A percentile compares a stretch with the other conserved stretches of the same genome.
These are phyloP conservation scores for Synergus umbraculus DNA, from an alignment of 2,888 invertebrate species.

Conservation along the genomic window DNA sequence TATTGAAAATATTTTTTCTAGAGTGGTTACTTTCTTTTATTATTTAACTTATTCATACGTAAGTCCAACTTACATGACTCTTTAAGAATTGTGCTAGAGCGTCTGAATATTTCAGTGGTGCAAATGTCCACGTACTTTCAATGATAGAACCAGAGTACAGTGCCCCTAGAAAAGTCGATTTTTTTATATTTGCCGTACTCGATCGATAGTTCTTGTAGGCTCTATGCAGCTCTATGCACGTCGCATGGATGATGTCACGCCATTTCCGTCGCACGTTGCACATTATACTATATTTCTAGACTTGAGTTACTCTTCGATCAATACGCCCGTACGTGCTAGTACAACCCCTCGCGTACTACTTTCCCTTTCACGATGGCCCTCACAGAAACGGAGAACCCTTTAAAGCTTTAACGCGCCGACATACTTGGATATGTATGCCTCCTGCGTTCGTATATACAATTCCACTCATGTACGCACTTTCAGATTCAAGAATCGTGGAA, in stretches of 20 bases:
- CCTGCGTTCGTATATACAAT: background rate
- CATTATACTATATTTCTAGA: constrained; percentile 36
- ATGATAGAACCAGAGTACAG: constrained; percentile 1
- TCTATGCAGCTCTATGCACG: background rate
- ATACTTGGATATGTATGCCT: constrained; percentile 36
- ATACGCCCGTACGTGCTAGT: constrained; percentile 38
- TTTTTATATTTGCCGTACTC: background rate
- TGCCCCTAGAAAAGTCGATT: constrained; percentile 29
- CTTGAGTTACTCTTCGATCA: constrained; percentile 37
- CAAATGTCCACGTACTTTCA: too few relatives aligned
- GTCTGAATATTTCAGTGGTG: background rate
- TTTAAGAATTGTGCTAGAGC: too few relatives aligned
- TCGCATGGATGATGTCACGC: constrained; percentile 20
- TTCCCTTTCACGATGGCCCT: constrained; percentile 62
- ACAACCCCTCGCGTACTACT: constrained; percentile 50
- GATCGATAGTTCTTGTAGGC: background rate
- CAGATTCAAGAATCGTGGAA: constrained; percentile 37
- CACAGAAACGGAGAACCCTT: constrained; percentile 61
- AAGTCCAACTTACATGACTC: background rate
- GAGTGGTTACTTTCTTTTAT: too few relatives aligned
- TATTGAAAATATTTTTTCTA: too few relatives aligned
- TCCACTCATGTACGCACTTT: constrained; percentile 28
- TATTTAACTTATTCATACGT: too few relatives aligned
- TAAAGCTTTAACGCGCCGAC: constrained; percentile 60
- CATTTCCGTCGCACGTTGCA: constrained; percentile 26